A percentile compares a stretch with the other conserved stretches of the same genome.
Conservation (phyloP, 2,113 vertebrate genomes). For the Phrynosoma platyrhinos region DNA sequence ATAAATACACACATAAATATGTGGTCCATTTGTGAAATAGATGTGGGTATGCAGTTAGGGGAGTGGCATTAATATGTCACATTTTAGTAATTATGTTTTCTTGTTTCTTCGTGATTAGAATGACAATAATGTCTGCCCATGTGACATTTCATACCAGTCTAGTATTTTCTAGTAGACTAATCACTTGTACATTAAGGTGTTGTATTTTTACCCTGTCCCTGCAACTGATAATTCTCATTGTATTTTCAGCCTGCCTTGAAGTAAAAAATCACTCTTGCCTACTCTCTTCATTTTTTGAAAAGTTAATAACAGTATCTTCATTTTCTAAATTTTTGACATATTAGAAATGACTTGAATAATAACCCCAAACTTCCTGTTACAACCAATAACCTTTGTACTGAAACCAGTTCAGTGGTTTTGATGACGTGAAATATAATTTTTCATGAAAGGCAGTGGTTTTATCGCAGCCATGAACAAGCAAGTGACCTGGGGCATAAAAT, state of each 20-base stretch:
- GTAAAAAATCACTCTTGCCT: constrained; percentile 19
- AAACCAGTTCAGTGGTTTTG: constrained; percentile 58
- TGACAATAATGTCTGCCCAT: not conserved
- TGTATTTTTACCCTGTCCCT: constrained; percentile 18
- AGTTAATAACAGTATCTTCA: constrained; percentile 40
- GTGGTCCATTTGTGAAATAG: not conserved
- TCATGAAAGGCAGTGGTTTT: constrained; percentile 62
- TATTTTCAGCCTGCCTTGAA: constrained; percentile 28
- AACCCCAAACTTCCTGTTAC: constrained; percentile 48
- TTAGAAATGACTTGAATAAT: constrained; percentile 52
- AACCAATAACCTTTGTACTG: constrained; percentile 54
- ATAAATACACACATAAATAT: not conserved
- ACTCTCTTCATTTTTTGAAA: constrained; percentile 5
- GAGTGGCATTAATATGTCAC: not conserved
- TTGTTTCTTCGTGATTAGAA: constrained; percentile 20
- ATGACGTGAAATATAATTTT: constrained; percentile 58
- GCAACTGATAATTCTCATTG: constrained; percentile 28
- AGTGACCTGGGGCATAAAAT: constrained; percentile 70
- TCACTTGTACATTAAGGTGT: not conserved
- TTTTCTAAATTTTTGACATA: constrained; percentile 43
- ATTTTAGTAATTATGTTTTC: not conserved
- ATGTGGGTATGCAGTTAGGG: not conserved
- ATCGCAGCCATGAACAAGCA: constrained; percentile 48
- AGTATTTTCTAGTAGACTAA: constrained; percentile 12
- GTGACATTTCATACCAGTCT: not conserved